A percentile compares a stretch with the other conserved stretches of the same genome.
Conservation (phyloP, 2,113 vertebrate species). For the Ramphastos sulfuratus region DNA sequence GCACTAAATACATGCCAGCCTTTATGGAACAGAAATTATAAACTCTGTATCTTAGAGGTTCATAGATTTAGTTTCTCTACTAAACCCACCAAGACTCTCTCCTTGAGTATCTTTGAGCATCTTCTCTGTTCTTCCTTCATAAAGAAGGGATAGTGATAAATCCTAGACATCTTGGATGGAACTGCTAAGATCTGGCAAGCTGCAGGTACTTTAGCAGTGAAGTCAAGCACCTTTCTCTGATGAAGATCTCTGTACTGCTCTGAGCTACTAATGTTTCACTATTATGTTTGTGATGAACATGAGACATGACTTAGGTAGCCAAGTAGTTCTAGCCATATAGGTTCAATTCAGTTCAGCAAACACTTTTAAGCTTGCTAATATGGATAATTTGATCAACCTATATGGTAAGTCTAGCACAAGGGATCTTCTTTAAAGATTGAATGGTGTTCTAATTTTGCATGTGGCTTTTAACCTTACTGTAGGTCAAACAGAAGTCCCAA, state of each 20-base stretch:
- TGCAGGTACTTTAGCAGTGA: not conserved
- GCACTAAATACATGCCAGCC: not conserved
- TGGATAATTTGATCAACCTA: not conserved
- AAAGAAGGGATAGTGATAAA: not conserved
- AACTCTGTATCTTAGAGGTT: not conserved
- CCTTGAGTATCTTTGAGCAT: not conserved
- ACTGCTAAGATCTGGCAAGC: not conserved
- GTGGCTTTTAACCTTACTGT: not conserved
- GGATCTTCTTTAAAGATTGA: not conserved
- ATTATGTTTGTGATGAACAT: not conserved
- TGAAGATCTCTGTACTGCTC: not conserved
- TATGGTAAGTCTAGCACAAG: not conserved
- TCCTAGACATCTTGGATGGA: not conserved
- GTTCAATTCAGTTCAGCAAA: not conserved
- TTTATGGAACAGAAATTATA: not conserved
- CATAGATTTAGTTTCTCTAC: not conserved
- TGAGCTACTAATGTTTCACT: not conserved
- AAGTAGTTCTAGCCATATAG: not conserved
- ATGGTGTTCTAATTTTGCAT: not conserved
- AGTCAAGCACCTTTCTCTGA: not conserved
- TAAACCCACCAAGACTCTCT: not conserved
- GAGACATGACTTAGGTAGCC: not conserved
- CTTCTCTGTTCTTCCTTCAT: not conserved
- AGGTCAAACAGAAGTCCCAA: not conserved
- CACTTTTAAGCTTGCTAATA: accelerated